Conservation (phyloP, 2,113 vertebrate species). For the Cettia cetti region DNA sequence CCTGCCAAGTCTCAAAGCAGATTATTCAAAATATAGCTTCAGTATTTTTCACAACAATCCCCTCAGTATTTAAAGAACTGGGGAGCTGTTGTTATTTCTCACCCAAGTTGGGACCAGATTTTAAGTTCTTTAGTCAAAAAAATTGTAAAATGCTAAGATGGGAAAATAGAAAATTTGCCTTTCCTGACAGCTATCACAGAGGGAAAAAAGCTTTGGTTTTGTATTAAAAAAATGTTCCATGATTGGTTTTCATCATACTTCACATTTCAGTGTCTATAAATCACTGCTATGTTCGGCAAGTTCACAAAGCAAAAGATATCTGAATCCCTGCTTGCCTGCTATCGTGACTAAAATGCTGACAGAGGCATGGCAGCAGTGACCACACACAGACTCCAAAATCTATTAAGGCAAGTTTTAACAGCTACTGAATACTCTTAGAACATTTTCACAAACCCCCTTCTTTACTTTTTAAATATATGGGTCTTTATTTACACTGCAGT, state of each 20-base stretch:
- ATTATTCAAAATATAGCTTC: neutral
- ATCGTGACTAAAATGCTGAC: neutral
- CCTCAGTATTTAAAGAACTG: neutral
- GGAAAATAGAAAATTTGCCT: neutral
- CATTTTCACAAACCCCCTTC: neutral
- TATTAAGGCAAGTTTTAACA: slow-evolving; percentile 13
- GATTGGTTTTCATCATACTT: neutral
- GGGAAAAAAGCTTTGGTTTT: neutral
- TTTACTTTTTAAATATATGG: neutral
- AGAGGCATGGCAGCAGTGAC: neutral
- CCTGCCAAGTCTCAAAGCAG: slow-evolving; percentile 5
- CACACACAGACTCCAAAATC: slow-evolving; percentile 38
- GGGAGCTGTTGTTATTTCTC: neutral
- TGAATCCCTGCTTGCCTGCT: neutral
- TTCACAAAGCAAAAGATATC: neutral
- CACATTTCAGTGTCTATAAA: neutral
- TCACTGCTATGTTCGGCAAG: neutral
- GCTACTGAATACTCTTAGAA: neutral
- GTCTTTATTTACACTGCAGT: neutral
- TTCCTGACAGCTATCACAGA: neutral
- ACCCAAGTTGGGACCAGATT: neutral
- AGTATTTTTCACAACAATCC: slow-evolving; percentile 4
- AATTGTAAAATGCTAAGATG: neutral
- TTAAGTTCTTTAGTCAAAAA: neutral
- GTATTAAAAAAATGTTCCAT: neutral